Evolutionary conservation across 2,888 invertebrate genomes (phyloP), one percentile per base, ranked within the genome.

Genomic region (Eurytoma californica): DNA sequence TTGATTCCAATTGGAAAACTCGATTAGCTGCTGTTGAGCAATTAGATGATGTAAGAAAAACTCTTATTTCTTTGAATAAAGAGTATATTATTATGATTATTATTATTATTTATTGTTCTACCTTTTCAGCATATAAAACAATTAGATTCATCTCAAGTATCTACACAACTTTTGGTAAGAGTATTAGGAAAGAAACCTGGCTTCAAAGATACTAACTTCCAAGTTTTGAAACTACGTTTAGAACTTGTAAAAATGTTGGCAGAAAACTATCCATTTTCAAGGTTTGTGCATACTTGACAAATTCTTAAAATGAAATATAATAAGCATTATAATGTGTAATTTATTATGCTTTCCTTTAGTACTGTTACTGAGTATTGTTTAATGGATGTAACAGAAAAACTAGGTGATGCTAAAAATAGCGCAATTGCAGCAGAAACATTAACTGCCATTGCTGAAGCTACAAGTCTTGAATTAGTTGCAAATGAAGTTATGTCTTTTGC

Each of bases 141-240:
- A 3, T 92, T 94, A 84, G 93, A 94, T 49, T 87, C 92, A 1
- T 92, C 92, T 72, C 93, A 94, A 51, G 92, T 94, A 3, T 93
- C 94, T 0, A 93, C 95, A 0, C 97, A 97, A 90, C 93, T 95
- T 0, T 88, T 97, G 47, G 93, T 96, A 47, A 93, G 95, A 73
- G 93, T 93, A 3, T 87, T 97, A 18, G 94, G 93, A 83, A 95
- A 94, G 86, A 97, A 97, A 87, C 97, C 97, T 0, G 98, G 98
- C 0, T 90, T 93, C 39, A 92, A 96, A 88, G 98, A 98, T 86
- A 97, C 95, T 79, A 97, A 98, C 89, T 96, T 97, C 82, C 97
- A 97, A 92, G 97, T 97, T 16, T 90, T 97, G 69, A 97, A 97
- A 88, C 92, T 94, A 0, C 94, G 95, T 83, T 90, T 98, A 18